Base-by-base conservation (phyloP, 2,113 vertebrate genomes). In the Smithornis capensis region DNA sequence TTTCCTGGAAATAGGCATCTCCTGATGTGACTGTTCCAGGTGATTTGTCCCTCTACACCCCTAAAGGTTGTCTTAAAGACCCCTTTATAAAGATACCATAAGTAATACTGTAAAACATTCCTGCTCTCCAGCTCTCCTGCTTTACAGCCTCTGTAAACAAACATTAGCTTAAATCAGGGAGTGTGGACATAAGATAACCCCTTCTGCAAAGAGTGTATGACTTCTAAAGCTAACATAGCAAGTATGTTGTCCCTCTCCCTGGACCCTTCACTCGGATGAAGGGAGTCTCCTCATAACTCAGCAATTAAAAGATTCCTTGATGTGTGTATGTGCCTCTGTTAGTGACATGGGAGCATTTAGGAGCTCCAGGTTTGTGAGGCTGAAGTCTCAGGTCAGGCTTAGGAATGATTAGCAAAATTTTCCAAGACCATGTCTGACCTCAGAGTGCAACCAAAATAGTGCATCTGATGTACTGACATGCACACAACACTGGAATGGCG, bases 101-200 rank as follows among this genome's bases (percentile, higher is more conserved):
- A 93, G 56, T 84, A 90, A 49, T 67, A 18, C 59, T 25, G 24
- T 68, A 77, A 96, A 90, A 83, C 81, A 94, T 94, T 95, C 93
- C 91, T 94, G 63, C 63, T 76, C 70, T 65, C 35, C 67, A 31
- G 45, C 69, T 95, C 74, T 96, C 87, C 90, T 33, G 47, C 90
- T 94, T 92, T 88, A 81, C 91, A 95, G 84, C 27, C 74, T 95
- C 91, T 75, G 85, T 87, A 96, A 97, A 97, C 85, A 98, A 96
- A 83, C 83, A 91, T 87, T 53, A 82, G 78, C 92, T 92, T 27
- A 95, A 95, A 96, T 97, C 95, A 96, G 95, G 94, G 80, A 29
- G 38, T 95, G 95, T 97, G 94, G 90, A 96, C 89, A 96, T 65
- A 94, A 97, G 97, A 98, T 97, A 98, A 98, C 92, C 94, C 70